phyloP scores from a whole-genome alignment of 1,140 invertebrate species.

The Anastrepha obliqua region DNA sequence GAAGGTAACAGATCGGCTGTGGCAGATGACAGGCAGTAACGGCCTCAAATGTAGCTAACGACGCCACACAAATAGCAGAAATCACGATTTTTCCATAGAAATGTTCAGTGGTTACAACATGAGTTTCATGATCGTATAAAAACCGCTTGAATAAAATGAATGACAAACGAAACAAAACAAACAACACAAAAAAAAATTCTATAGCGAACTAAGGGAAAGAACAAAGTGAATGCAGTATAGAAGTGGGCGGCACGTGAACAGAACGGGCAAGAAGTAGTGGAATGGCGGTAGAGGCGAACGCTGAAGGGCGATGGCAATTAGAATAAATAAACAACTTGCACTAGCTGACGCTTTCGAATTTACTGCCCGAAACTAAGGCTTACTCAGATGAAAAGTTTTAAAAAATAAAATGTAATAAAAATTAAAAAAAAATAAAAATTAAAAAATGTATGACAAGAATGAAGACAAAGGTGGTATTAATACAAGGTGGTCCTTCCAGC shows the following conservation, averaged over 20 bases:
- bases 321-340: slow-evolving; percentile 37
- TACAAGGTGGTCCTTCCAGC: no score
- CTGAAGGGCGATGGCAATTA: neutral
- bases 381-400: neutral
- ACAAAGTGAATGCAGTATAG: neutral
- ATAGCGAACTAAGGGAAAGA: slow-evolving; percentile 15
- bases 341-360: neutral
- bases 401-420: neutral
- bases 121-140: slow-evolving; percentile 48
- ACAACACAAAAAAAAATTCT: neutral
- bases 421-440: no score
- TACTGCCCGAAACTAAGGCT: neutral
- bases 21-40: slow-evolving; percentile 16
- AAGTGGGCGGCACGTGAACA: slow-evolving; percentile 19
- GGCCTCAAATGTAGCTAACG: neutral
- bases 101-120: slow-evolving; percentile 52
- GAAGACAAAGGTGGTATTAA: no score
- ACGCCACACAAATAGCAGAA: slow-evolving; percentile 44
- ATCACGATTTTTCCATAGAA: slow-evolving; percentile 52
- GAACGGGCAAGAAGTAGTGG: neutral
- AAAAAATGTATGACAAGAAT: no score
- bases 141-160: slow-evolving; percentile 40
- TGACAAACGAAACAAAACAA: neutral
- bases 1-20: slow-evolving; percentile 33
- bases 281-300: neutral